Evolutionary conservation across 2,113 vertebrate genomes (phyloP), one percentile per base, ranked within the genome.

Genomic region (Oncorhynchus nerka): DNA sequence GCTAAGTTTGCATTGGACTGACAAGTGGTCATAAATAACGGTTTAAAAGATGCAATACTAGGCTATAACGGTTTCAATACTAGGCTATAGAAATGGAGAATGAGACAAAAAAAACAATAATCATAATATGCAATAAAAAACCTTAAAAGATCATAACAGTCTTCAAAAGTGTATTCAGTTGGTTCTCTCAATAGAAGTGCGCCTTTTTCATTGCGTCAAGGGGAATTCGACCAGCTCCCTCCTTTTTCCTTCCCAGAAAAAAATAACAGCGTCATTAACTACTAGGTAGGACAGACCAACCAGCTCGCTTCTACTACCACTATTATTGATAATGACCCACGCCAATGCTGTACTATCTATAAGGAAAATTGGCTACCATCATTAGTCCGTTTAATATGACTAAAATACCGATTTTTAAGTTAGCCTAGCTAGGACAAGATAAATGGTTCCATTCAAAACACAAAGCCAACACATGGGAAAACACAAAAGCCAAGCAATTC

Each of bases 171-270:
- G 88, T 75, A 73, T 79, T 74, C 84, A 57, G 77, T 75, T 70
- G 71, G 77, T 70, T 73, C 75, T 86, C 90, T 92, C 90, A 87
- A 92, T 77, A 89, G 90, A 93, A 93, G 89, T 89, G 92, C 93
- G 93, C 93, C 91, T 93, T 94, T 94, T 93, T 91, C 90, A 86
- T 15, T 89, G 86, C 90, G 81, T 86, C 87, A 80, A 88, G 81
- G 81, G 83, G 71, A 88, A 80, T 83, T 89, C 89, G 87, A 87
- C 86, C 89, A 71, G 81, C 80, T 80, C 88, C 88, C 89, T 89
- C 88, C 77, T 75, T 83, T 84, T 87, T 71, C 79, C 70, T 85
- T 15, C 69, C 68, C 34, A 70, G 77, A 78, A 71, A 74, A 51
- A 69, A 75, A 80, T 81, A 78, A 88, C 85, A 85, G 84, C 64